Conservation (phyloP, 2,888 invertebrate species). For the Xanthia togata region DNA sequence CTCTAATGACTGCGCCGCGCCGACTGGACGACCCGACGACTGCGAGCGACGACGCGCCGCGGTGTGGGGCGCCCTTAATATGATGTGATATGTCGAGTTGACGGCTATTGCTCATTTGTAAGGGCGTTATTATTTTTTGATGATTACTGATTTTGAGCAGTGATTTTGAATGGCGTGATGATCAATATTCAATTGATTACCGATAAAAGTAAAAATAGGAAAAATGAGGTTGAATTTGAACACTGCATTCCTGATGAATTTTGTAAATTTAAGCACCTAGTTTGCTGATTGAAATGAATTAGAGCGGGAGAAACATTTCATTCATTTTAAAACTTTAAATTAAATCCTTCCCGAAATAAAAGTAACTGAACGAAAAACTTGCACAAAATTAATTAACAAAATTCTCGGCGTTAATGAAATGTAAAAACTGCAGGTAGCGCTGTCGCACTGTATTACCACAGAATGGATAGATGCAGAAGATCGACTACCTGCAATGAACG, state of each 20-base stretch:
- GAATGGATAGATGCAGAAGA: slow-evolving; percentile 2
- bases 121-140: slow-evolving; percentile 16
- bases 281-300: not conserved
- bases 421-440: slow-evolving; percentile 53
- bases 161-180: not conserved
- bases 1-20: slow-evolving; percentile 57
- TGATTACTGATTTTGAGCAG: not conserved
- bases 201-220: not conserved
- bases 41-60: slow-evolving; percentile 10
- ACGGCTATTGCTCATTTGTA: not conserved
- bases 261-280: not conserved
- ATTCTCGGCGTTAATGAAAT: slow-evolving; percentile 51
- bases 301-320: not conserved
- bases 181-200: not conserved
- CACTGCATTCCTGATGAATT: not conserved
- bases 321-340: slow-evolving; percentile 27
- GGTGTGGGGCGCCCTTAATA: slow-evolving; percentile 33
- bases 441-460: not conserved
- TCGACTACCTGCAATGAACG: not conserved
- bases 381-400: slow-evolving; percentile 54
- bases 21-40: slow-evolving; percentile 11
- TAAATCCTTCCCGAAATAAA: slow-evolving; percentile 33
- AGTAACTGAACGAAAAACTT: slow-evolving; percentile 47
- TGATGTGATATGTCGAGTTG: slow-evolving; percentile 13
- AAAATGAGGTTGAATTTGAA: not conserved